phyloP scores from a whole-genome alignment of 2,113 vertebrate species.

The Jaculus jaculus region DNA sequence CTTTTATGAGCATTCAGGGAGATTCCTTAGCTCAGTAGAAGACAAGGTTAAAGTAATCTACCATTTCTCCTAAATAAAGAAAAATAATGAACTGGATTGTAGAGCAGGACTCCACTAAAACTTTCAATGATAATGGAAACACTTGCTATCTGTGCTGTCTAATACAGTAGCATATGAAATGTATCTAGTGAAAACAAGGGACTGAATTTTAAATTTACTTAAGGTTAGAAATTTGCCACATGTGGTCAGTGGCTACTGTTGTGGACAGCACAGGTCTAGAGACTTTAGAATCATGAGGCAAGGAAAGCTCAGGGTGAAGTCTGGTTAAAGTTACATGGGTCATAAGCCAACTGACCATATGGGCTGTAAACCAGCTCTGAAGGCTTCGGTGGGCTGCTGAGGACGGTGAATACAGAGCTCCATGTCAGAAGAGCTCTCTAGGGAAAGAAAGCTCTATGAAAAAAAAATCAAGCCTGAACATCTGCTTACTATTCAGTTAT shows the following conservation, averaged over 20 bases:
- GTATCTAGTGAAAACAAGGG: neutral
- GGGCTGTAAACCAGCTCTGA: neutral
- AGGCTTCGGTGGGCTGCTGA: neutral
- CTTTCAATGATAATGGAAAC: neutral
- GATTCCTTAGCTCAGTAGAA: conserved; percentile 1
- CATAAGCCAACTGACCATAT: neutral
- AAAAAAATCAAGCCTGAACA: neutral
- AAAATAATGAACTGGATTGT: neutral
- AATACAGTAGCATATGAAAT: neutral
- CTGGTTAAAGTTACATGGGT: neutral
- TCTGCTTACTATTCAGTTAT: neutral
- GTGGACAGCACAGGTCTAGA: neutral
- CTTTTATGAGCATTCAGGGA: neutral
- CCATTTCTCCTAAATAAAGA: neutral
- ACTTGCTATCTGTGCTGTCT: neutral
- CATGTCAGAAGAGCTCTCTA: neutral
- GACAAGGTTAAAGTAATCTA: conserved; percentile 32
- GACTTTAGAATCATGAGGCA: neutral
- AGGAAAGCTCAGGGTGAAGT: neutral
- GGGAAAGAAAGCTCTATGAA: neutral
- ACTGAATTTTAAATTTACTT: neutral
- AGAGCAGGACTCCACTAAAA: neutral
- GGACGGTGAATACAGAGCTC: neutral
- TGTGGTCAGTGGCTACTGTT: neutral
- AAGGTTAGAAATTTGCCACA: neutral